These are phyloP conservation scores for Catharus fuscescens DNA, from an alignment of 2,113 vertebrate species.

Conservation along the genomic window DNA sequence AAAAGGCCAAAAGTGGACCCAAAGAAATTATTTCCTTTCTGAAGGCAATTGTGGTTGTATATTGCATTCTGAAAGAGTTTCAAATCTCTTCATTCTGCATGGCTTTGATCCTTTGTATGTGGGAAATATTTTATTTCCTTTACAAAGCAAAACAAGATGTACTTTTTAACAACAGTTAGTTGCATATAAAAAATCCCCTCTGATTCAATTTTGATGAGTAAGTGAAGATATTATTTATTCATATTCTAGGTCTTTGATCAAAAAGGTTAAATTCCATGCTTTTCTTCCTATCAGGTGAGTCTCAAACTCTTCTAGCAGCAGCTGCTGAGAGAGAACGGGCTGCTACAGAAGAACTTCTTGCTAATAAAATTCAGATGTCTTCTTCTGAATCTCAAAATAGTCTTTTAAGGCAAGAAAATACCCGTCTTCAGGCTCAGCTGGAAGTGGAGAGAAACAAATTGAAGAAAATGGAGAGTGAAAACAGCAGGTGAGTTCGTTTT, in stretches of 20 bases:
- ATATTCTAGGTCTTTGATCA: not conserved
- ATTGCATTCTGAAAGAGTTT: not conserved
- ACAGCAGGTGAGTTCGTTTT: conserved; percentile 80
- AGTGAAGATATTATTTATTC: not conserved
- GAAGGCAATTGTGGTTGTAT: not conserved
- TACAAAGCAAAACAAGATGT: not conserved
- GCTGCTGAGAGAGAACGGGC: conserved; percentile 92
- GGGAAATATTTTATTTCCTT: not conserved
- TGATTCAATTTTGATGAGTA: not conserved
- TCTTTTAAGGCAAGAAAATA: conserved; percentile 90
- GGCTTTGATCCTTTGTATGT: not conserved
- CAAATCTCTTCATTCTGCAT: not conserved
- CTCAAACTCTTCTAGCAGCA: conserved; percentile 89
- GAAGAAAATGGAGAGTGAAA: conserved; percentile 91
- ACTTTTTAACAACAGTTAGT: not conserved
- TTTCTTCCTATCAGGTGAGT: conserved; percentile 79
- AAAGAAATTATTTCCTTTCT: not conserved
- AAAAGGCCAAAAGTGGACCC: not conserved
- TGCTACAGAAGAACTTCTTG: conserved; percentile 87
- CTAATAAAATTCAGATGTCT: conserved; percentile 85
- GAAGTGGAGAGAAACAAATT: conserved; percentile 86
- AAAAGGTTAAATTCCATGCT: not conserved
- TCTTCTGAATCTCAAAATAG: conserved; percentile 92
- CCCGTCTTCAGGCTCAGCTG: conserved; percentile 84
- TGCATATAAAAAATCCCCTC: not conserved